Base-by-base conservation (phyloP, 2,113 vertebrate species). In the Oxyruncus cristatus region DNA sequence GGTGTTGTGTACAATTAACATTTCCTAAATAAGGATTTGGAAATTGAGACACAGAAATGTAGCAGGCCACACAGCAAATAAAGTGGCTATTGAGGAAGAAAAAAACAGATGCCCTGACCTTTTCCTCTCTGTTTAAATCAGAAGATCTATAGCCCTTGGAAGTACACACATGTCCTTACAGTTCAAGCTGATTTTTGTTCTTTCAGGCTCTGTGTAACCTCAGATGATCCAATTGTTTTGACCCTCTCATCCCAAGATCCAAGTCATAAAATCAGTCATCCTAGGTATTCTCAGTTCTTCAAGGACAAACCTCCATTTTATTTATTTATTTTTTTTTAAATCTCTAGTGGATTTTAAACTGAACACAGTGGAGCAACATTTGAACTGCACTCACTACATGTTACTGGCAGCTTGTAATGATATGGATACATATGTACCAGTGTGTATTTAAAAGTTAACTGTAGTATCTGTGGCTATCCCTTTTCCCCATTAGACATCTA, bases 361-460 rank as follows among this genome's bases (percentile, higher is more conserved):
- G n/a, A 92, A 70, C 49, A 68, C 32, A 79, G 76, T 6, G 12
- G 83, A 78, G 46, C 27, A 96, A 83, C 28, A 46, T 88, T 94
- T 89, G 66, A 97, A 88, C 26, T 84, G 35, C 82, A 68, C 93
- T 97, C 92, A 83, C 63, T 32, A 39, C n/a, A 4, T 76, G 42
- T 75, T 92, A 74, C 58, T 85, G 90, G 66, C 88, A 95, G 79
- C 75, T 85, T 91, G 32, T 70, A 87, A 27, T 89, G 67, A 23
- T n/a, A 41, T 62, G 84, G 44, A 33, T 92, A n/a, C 86, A 28
- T 92, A 47, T 75, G 52, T 94, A 56, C 77, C 46, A 78, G 32
- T 82, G 75, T 88, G 65, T 63, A 42, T 33, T 61, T 35, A 86
- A 47, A 76, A 63, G 41, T 53, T 74, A 85, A 83, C 23, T 19